A percentile compares a stretch with the other conserved stretches of the same genome.
These are phyloP conservation scores for Hydropsyche tenuis DNA, from an alignment of 1,140 invertebrate genomes.

Conservation along the genomic window DNA sequence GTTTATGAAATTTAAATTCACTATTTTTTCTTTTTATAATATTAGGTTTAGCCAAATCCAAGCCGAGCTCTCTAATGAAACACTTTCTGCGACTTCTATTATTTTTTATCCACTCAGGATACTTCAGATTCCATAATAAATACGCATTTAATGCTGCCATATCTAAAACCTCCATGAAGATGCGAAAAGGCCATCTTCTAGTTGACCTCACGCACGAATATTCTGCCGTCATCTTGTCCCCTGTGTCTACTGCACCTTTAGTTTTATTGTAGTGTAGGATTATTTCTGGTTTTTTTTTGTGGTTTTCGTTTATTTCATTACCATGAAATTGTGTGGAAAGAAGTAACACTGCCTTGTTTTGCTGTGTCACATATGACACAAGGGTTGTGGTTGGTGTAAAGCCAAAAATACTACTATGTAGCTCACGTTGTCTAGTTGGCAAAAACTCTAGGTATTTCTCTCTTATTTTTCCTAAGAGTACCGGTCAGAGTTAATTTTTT, in stretches of 20 bases:
- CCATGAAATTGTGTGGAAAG: conserved; percentile 23
- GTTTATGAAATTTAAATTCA: conserved; percentile 19
- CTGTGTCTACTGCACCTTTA: conserved; percentile 49
- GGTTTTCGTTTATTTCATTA: conserved; percentile 33
- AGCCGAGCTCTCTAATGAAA: conserved; percentile 10
- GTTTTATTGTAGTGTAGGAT: conserved; percentile 53
- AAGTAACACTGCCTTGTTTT: conserved; percentile 9
- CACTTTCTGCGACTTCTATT: background rate
- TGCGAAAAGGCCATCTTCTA: conserved; percentile 4
- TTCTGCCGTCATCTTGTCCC: background rate
- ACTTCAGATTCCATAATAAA: background rate
- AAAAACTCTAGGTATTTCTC: conserved; percentile 47
- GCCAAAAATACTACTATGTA: conserved; percentile 43
- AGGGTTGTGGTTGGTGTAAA: conserved; percentile 40
- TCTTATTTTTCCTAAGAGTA: conserved; percentile 46
- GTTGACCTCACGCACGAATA: conserved; percentile 11
- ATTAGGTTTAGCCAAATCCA: background rate
- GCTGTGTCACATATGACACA: conserved; percentile 36
- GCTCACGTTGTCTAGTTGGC: conserved; percentile 38
- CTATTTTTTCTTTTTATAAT: background rate
- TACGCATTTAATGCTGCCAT: conserved; percentile 12
- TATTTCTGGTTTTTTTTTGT: conserved; percentile 45
- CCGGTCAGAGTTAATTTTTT: conserved; percentile 37
- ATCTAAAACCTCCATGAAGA: conserved; percentile 18
- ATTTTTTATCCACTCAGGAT: conserved; percentile 17